Base-by-base conservation (phyloP, 1,140 invertebrate species). In the Eurosta solidaginis region DNA sequence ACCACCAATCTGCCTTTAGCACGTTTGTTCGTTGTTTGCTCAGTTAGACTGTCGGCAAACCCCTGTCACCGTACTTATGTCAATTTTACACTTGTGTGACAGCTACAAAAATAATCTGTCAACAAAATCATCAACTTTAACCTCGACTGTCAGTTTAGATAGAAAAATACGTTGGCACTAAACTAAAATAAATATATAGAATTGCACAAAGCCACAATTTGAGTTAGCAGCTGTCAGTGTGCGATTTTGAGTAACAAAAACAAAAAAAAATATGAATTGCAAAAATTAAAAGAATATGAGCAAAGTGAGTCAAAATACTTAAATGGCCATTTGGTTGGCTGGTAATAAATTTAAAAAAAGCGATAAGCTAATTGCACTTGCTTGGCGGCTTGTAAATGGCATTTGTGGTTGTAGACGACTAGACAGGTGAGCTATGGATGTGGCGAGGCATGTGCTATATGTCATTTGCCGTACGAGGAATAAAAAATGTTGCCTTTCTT, bases 61-160 rank as follows among this genome's bases (percentile, higher is more conserved):
- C 20, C n/a, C 59, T 68, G 59, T 68, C 59, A n/a, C n/a, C 59
- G 59, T 68, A 68, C 40, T 68, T 68, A 68, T 68, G 59, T 68
- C 59, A 68, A 68, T 68, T 68, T 68, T 68, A 68, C 59, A 68
- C 59, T 68, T 68, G 59, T 68, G 33, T 68, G 59, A 68, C 59
- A 68, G 59, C 59, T 68, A 68, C 59, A 68, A 68, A 68, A 68
- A 68, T 68, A 68, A 68, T 68, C 59, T 68, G 59, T 68, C 59
- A 68, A 68, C 59, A 68, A 40, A 68, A 68, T 68, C 33, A 68
- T 68, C 33, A 68, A 68, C 59, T 68, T 68, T 68, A 68, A 68
- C 59, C 59, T 68, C 59, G 59, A 42, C 59, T 68, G 59, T 68
- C 59, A 68, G 33, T 68, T 68, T 68, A 68, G 59, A 36, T 68